These are phyloP conservation scores for Tympanoctomys barrerae DNA, from an alignment of 2,797 vertebrate genomes.

Conservation along the genomic window DNA sequence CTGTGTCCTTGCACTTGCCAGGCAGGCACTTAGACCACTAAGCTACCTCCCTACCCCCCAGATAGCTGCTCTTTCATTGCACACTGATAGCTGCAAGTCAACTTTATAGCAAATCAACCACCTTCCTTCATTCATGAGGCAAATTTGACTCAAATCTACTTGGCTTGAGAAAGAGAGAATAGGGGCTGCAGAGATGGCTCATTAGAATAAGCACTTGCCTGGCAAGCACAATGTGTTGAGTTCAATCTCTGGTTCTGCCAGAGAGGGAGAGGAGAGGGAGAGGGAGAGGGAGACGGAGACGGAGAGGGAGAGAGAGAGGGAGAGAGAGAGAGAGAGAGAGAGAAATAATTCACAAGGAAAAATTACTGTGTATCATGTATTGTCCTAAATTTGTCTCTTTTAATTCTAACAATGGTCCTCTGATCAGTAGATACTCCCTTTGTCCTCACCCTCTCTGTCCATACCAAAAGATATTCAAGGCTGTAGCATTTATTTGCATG, in stretches of 20 bases:
- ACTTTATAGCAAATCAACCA: background rate
- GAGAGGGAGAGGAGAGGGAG: too few species aligned
- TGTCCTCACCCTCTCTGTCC: background rate
- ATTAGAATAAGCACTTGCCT: too few species aligned
- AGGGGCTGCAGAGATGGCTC: too few species aligned
- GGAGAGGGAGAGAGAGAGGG: too few species aligned
- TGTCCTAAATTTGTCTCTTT: constrained; percentile 43
- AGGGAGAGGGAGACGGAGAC: too few species aligned
- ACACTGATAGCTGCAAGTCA: background rate
- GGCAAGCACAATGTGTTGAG: too few species aligned
- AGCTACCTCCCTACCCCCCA: background rate
- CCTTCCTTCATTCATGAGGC: constrained; percentile 15
- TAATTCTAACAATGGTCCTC: constrained; percentile 19
- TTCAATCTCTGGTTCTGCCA: too few species aligned
- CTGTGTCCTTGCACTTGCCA: too few species aligned
- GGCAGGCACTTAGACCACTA: too few species aligned
- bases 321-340: too few species aligned
- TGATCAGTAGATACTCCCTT: background rate
- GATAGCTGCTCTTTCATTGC: constrained; percentile 16
- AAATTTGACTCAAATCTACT: constrained; percentile 35
- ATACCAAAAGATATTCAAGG: background rate
- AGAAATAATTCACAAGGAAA: background rate
- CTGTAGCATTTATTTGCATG: background rate
- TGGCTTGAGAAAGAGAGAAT: background rate
- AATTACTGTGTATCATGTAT: constrained; percentile 6